Percentiles rank a stretch among this genome's conserved stretches.
These are phyloP conservation scores for Schrankia costaestrigalis DNA, from an alignment of 2,888 invertebrate genomes.

Conservation along the genomic window DNA sequence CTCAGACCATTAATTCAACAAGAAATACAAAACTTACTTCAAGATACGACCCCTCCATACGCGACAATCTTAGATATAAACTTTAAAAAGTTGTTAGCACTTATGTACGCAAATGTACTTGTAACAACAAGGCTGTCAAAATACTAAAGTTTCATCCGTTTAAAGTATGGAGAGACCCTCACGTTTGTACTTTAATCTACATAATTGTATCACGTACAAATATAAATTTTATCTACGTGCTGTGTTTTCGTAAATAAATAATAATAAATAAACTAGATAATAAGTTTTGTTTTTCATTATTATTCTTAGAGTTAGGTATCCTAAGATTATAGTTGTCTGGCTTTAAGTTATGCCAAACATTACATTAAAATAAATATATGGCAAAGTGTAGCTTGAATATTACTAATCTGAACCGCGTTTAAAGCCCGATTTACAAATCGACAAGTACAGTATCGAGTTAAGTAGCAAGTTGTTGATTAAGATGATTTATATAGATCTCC, in stretches of 20 bases:
- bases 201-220: constrained; percentile 61
- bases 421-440: too few relatives aligned
- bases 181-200: constrained; percentile 52
- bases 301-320: too few relatives aligned
- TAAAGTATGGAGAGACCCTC: constrained; percentile 50
- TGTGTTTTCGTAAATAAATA: constrained; percentile 53
- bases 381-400: too few relatives aligned
- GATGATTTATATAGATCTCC: too few relatives aligned
- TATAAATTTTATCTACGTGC: constrained; percentile 65
- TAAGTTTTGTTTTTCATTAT: constrained; percentile 28
- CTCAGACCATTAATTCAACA: not conserved
- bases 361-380: too few relatives aligned
- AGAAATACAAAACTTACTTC: not conserved
- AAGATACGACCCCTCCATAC: not conserved
- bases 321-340: too few relatives aligned
- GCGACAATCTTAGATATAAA: not conserved
- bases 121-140: constrained; percentile 30
- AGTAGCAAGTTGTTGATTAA: too few relatives aligned
- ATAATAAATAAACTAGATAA: constrained; percentile 47
- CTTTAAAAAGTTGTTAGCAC: constrained; percentile 2
- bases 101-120: constrained; percentile 5
- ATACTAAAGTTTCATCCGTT: constrained; percentile 40
- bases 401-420: too few relatives aligned
- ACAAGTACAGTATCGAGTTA: too few relatives aligned
- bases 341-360: too few relatives aligned